Evolutionary conservation across 2,797 vertebrate genomes (phyloP).

Genomic region (Gambusia yucatana): DNA sequence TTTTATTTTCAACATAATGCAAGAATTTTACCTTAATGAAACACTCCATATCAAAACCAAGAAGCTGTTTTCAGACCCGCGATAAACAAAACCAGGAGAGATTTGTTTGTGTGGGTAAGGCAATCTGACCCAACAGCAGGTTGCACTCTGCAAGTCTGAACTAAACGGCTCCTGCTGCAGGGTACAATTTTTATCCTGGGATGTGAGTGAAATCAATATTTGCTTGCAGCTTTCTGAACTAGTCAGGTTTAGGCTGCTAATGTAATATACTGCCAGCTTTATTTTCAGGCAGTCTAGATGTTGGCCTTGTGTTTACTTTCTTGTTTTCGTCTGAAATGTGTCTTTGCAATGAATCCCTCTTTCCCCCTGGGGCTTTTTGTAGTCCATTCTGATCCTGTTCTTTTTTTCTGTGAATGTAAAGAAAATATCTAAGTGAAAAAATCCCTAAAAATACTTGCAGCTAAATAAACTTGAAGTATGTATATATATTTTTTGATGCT

Average conservation of each 20-base stretch:
- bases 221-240: conserved; percentile 5
- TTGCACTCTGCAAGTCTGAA: neutral
- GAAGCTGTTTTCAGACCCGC: neutral
- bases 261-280: neutral
- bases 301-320: conserved; percentile 4
- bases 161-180: conserved; percentile 4
- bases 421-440: neutral
- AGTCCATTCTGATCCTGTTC: neutral
- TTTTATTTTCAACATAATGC: neutral
- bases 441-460: neutral
- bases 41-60: neutral
- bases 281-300: neutral
- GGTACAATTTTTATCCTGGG: conserved; percentile 6
- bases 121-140: conserved; percentile 1
- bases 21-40: neutral
- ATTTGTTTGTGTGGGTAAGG: neutral
- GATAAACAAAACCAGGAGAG: neutral
- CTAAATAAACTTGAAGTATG: neutral
- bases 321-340: neutral
- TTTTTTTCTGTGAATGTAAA: neutral
- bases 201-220: conserved; percentile 13
- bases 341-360: neutral
- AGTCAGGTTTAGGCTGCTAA: neutral
- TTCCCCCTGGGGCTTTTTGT: neutral
- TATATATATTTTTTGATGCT: neutral